phyloP scores from a whole-genome alignment of 2,888 invertebrate species.

The Trachelus stipa region DNA sequence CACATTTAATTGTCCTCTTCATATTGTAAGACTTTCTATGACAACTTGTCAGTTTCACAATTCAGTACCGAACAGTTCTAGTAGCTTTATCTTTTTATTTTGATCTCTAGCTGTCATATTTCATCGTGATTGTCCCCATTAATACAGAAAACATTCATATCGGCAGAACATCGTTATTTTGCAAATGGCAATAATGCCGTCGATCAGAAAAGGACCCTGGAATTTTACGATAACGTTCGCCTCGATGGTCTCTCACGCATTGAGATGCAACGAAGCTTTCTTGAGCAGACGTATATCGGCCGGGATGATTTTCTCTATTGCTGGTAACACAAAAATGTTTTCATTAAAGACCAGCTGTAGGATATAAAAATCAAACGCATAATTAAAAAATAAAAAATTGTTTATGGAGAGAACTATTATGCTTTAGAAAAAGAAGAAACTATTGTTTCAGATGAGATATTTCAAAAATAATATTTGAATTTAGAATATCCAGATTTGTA shows the following conservation, averaged over 20 bases:
- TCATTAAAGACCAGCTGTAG: background rate
- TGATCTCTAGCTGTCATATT: background rate
- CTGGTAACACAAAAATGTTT: slow-evolving; percentile 37
- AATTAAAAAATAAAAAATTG: background rate
- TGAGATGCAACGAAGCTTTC: slow-evolving; percentile 68
- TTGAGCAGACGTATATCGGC: slow-evolving; percentile 72
- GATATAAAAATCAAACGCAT: background rate
- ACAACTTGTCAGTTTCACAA: background rate
- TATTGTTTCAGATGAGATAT: background rate
- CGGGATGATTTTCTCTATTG: slow-evolving; percentile 68
- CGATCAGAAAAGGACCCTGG: slow-evolving; percentile 62
- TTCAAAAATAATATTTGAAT: background rate
- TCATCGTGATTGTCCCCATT: background rate
- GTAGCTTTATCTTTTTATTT: background rate
- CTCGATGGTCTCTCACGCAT: slow-evolving; percentile 77
- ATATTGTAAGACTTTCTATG: background rate
- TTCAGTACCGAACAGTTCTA: background rate
- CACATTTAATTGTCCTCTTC: background rate
- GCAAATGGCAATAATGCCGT: slow-evolving; percentile 43
- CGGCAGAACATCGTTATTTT: slow-evolving; percentile 64
- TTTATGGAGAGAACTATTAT: background rate
- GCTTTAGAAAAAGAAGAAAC: background rate
- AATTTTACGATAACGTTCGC: slow-evolving; percentile 73
- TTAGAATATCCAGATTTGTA: background rate
- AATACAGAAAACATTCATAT: background rate